Conservation (phyloP, 2,888 invertebrate species). For the Parapristionchus giblindavisi region DNA sequence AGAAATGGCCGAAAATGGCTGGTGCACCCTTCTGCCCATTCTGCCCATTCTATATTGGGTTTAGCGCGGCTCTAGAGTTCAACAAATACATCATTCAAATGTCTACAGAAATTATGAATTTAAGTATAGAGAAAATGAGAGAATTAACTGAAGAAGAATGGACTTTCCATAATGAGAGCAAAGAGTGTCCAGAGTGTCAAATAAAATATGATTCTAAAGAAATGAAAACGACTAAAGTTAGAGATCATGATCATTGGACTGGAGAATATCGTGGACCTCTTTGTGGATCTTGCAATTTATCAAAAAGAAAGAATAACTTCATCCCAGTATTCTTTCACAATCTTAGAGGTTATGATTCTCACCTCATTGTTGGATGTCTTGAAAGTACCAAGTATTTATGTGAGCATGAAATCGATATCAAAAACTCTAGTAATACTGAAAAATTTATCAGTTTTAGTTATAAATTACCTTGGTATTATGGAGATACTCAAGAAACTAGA, state of each 20-base stretch:
- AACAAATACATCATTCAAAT: too few species aligned
- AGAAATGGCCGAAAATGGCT: too few species aligned
- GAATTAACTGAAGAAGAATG: too few species aligned
- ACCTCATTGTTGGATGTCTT: slow-evolving; percentile 43
- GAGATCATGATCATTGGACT: slow-evolving; percentile 48
- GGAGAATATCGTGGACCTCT: slow-evolving; percentile 46
- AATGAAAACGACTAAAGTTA: too few species aligned
- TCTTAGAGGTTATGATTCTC: slow-evolving; percentile 53
- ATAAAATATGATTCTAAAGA: too few species aligned
- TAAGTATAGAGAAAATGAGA: too few species aligned
- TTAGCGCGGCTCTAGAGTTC: too few species aligned
- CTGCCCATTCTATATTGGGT: too few species aligned
- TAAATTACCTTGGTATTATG: slow-evolving; percentile 15
- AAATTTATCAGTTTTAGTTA: slow-evolving; percentile 54
- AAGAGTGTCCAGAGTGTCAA: too few species aligned
- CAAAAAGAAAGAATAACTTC: slow-evolving; percentile 47
- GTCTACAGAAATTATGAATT: too few species aligned
- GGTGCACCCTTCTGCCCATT: too few species aligned
- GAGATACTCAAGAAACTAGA: slow-evolving; percentile 12
- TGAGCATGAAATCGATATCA: slow-evolving; percentile 41
- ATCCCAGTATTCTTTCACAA: slow-evolving; percentile 54
- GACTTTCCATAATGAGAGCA: too few species aligned
- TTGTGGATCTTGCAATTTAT: slow-evolving; percentile 44
- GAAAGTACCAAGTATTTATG: slow-evolving; percentile 40
- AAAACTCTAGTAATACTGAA: slow-evolving; percentile 48